These are phyloP conservation scores for Nasonia giraulti DNA, from an alignment of 1,140 invertebrate species.

Conservation along the genomic window DNA sequence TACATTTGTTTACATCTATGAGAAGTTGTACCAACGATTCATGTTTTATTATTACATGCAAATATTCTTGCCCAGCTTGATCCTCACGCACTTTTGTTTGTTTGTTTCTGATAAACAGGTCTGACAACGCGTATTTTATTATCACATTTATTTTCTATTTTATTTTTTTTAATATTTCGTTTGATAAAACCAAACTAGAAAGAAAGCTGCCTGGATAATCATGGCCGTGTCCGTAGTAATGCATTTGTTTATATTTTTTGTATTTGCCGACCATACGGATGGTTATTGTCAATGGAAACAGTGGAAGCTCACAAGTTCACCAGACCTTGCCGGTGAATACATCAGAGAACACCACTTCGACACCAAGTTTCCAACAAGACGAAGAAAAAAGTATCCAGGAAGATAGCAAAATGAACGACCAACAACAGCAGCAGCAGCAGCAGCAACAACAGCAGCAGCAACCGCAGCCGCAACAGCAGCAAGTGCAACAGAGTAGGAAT, in stretches of 20 bases:
- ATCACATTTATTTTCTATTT: conserved; percentile 74
- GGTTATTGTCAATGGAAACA: conserved; percentile 66
- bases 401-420: conserved; percentile 67
- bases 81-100: conserved; percentile 70
- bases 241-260: conserved; percentile 76
- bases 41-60: conserved; percentile 44
- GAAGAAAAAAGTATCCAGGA: conserved; percentile 43
- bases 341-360: conserved; percentile 22
- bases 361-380: conserved; percentile 30
- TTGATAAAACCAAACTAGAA: conserved; percentile 56
- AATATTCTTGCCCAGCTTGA: conserved; percentile 57
- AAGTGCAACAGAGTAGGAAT: conserved; percentile 59
- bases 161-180: conserved; percentile 70
- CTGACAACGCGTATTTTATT: conserved; percentile 68
- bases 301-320: conserved; percentile 61
- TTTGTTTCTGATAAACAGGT: conserved; percentile 74
- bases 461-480: conserved; percentile 49
- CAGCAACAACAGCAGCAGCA: conserved; percentile 55
- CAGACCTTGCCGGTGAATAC: conserved; percentile 53
- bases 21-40: conserved; percentile 37
- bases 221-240: conserved; percentile 68
- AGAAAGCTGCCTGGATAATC: conserved; percentile 57
- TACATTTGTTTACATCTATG: background rate
- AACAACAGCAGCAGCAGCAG: conserved; percentile 56
- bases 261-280: conserved; percentile 72